Evolutionary conservation across 2,797 vertebrate species (phyloP).

Genomic region (Argya squamiceps): DNA sequence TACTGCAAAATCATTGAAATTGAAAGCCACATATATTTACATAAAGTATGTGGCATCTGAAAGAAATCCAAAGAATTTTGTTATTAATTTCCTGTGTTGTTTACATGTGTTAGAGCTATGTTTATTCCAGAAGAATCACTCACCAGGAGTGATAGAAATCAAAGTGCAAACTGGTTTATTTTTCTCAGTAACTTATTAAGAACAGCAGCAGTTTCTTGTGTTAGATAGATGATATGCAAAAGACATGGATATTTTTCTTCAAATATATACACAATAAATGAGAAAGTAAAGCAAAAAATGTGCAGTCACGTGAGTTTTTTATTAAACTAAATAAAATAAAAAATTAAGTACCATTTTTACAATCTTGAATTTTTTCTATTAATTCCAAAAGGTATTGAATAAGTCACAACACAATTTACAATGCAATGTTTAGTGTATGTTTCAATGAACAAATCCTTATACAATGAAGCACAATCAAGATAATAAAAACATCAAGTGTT

Average conservation of each 20-base stretch:
- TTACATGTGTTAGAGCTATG: slow-evolving; percentile 68
- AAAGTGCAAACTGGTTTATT: slow-evolving; percentile 72
- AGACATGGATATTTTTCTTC: not conserved
- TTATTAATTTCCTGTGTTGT: slow-evolving; percentile 73
- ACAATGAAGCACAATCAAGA: not conserved
- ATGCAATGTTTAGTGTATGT: not conserved
- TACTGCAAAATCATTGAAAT: slow-evolving; percentile 57
- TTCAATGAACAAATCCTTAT: slow-evolving; percentile 15
- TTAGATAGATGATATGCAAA: slow-evolving; percentile 39
- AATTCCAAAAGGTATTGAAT: slow-evolving; percentile 11
- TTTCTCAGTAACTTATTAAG: slow-evolving; percentile 66
- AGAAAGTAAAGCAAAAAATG: slow-evolving; percentile 57
- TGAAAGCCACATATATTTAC: slow-evolving; percentile 71
- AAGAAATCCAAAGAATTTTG: slow-evolving; percentile 73
- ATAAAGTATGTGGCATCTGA: slow-evolving; percentile 64
- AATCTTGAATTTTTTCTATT: slow-evolving; percentile 11
- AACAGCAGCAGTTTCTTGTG: slow-evolving; percentile 27
- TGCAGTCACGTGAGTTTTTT: slow-evolving; percentile 31
- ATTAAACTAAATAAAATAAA: slow-evolving; percentile 52
- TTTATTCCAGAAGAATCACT: slow-evolving; percentile 71
- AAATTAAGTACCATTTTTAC: not conserved
- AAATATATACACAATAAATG: not conserved
- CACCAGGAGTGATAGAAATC: slow-evolving; percentile 67
- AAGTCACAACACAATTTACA: slow-evolving; percentile 40
- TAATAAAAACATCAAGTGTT: slow-evolving; percentile 13